Evolutionary conservation across 2,797 vertebrate species (phyloP).

Genomic region (Cryptoblepharus egeriae): DNA sequence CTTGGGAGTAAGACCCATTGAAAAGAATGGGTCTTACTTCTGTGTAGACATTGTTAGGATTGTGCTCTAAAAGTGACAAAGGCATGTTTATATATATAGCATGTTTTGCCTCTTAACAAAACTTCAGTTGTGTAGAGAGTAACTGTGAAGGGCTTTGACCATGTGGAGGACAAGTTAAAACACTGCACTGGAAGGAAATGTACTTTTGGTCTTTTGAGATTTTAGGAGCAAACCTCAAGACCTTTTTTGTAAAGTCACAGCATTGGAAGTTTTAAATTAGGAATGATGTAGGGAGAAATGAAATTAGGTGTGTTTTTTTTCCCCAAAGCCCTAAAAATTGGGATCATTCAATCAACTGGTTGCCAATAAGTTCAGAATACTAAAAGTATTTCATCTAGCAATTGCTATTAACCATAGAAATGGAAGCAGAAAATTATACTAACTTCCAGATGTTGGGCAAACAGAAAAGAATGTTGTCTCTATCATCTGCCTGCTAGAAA

Average conservation of each 20-base stretch:
- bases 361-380: neutral
- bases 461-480: neutral
- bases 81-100: too few species aligned
- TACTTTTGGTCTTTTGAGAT: neutral
- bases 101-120: too few species aligned
- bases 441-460: neutral
- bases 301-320: too few species aligned
- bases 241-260: neutral
- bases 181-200: neutral
- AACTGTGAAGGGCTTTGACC: neutral
- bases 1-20: too few species aligned
- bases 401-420: neutral
- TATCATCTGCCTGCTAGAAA: neutral
- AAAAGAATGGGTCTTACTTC: too few species aligned
- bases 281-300: neutral
- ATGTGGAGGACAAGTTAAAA: neutral
- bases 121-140: neutral
- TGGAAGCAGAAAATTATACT: neutral
- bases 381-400: constrained; percentile 6
- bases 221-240: neutral
- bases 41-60: too few species aligned
- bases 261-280: neutral
- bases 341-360: neutral
- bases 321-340: too few species aligned
- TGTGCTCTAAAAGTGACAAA: too few species aligned